Evolutionary conservation across 2,797 vertebrate genomes (phyloP), one percentile per base, ranked within the genome.

Genomic region (Myripristis murdjan): DNA sequence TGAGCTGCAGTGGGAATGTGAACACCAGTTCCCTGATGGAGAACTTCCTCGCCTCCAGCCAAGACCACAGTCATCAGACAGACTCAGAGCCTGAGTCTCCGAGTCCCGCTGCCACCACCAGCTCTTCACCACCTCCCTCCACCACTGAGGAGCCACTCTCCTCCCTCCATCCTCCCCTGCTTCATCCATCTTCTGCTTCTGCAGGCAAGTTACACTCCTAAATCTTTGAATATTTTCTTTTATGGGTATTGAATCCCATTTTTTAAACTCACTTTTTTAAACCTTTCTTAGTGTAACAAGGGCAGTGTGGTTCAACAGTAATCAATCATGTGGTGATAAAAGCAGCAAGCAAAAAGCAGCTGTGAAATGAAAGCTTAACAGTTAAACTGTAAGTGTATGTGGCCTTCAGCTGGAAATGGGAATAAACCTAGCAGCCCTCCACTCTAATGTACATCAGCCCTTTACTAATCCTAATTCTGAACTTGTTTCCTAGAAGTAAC

Each of bases 341-440:
- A 44, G 26, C n/a, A 46, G 20, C 26, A 5, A 23, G 12, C 12
- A n/a, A n/a, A n/a, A n/a, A n/a, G n/a, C 6, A 1, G 2, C 65
- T 73, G 41, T 71, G 70, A 71, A 77, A 78, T 48, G 57, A 68
- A 53, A 72, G 33, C 33, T 35, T 8, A 35, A 35, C 7, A 47
- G 44, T 68, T 75, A 39, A 68, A 0, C 63, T 44, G 41, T 22
- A 44, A 58, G 43, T 47, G 49, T 15, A 23, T 39, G 37, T 15
- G 66, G 80, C 70, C 41, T 83, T 83, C 54, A 68, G 69, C 85
- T 83, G 64, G 75, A 80, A 53, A 64, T n/a, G 49, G 18, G 22
- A 12, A 48, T 12, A 28, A 84, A 68, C 65, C 70, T 59, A 60
- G 39, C 33, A 14, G 48, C 41, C 1, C 1, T 41, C 16, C 3